These are phyloP conservation scores for Gymnocheta viridis DNA, from an alignment of 2,888 invertebrate species.

Conservation along the genomic window DNA sequence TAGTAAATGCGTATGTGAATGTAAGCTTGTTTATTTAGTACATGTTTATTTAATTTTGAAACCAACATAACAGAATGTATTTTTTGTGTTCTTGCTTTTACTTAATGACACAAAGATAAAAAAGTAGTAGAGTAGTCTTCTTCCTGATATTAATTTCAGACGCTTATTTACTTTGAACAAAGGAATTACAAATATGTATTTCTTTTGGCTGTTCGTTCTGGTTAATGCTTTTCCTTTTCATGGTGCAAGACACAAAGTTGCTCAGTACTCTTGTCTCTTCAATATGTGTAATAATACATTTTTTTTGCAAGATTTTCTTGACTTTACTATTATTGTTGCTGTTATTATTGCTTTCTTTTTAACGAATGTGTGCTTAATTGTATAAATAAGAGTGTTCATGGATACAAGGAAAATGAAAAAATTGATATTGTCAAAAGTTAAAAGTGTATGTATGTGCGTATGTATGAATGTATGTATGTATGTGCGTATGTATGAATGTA, in stretches of 20 bases:
- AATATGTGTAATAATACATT: background rate
- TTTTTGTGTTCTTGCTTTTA: constrained; percentile 7
- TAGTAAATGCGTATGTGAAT: background rate
- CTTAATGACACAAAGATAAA: constrained; percentile 13
- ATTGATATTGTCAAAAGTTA: too few species aligned
- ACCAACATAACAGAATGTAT: background rate
- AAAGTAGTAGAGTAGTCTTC: background rate
- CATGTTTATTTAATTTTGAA: background rate
- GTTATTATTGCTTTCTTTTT: background rate
- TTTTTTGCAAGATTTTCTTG: background rate
- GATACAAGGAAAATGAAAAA: too few species aligned
- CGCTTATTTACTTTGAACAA: background rate
- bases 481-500: background rate
- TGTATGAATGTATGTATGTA: background rate
- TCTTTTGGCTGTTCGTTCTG: background rate
- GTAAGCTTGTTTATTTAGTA: background rate
- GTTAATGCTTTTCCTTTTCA: background rate
- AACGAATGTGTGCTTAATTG: background rate
- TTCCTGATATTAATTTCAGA: constrained; percentile 58
- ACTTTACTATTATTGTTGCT: background rate
- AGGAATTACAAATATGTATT: background rate
- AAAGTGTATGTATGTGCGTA: background rate
- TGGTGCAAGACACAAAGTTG: background rate
- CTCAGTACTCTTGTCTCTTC: background rate
- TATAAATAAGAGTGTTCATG: background rate